These are phyloP conservation scores for Oscheius onirici DNA, from an alignment of 2,888 invertebrate species.

Conservation along the genomic window DNA sequence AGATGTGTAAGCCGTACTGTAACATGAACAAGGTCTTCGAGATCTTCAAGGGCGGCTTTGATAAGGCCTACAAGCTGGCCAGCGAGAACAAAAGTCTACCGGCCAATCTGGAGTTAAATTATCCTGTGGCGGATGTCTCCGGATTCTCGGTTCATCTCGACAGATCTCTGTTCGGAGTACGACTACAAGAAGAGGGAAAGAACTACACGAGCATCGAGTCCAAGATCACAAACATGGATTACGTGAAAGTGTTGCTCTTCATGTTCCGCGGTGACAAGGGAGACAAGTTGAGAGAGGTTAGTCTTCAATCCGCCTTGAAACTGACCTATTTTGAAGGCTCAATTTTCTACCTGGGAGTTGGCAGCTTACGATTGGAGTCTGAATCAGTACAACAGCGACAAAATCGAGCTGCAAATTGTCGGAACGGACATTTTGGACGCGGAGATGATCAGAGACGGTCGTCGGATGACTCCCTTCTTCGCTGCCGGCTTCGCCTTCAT, in stretches of 20 bases:
- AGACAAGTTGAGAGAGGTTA: slow-evolving; percentile 51
- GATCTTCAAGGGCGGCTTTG: slow-evolving; percentile 60
- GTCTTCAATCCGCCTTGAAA: no score
- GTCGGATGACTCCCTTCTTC: slow-evolving; percentile 67
- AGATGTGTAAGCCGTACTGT: slow-evolving; percentile 69
- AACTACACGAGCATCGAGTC: slow-evolving; percentile 39
- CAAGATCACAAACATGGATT: slow-evolving; percentile 66
- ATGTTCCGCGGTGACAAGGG: slow-evolving; percentile 68
- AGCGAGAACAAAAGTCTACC: slow-evolving; percentile 31
- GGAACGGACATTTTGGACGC: slow-evolving; percentile 68
- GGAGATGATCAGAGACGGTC: slow-evolving; percentile 69
- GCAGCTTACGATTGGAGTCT: slow-evolving; percentile 60
- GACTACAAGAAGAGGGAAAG: slow-evolving; percentile 37
- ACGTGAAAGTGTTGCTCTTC: slow-evolving; percentile 65
- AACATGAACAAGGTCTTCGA: slow-evolving; percentile 64
- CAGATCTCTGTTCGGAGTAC: slow-evolving; percentile 61
- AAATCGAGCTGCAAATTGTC: slow-evolving; percentile 59
- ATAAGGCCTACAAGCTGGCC: slow-evolving; percentile 42
- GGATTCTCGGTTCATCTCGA: slow-evolving; percentile 67
- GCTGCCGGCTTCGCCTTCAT: slow-evolving; percentile 68
- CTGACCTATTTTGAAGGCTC: no score
- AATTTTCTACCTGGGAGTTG: slow-evolving; percentile 65
- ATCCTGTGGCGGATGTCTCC: slow-evolving; percentile 59
- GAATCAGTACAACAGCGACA: slow-evolving; percentile 49
- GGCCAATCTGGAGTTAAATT: slow-evolving; percentile 49